Evolutionary conservation across 2,797 vertebrate genomes (phyloP).

Genomic region (Agapornis canus): DNA sequence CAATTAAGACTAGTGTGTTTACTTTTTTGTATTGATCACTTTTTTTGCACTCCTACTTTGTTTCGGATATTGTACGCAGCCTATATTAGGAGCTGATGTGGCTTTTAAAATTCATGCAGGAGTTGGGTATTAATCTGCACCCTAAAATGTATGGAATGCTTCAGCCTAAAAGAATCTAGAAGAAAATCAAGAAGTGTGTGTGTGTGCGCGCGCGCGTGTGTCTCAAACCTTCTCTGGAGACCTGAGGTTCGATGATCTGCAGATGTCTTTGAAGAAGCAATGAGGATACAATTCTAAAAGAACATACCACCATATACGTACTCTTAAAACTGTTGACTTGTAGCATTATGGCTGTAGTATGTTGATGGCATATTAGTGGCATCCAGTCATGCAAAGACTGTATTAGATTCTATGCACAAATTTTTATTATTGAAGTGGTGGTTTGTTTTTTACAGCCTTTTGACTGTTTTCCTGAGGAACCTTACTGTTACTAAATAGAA

Average conservation of each 20-base stretch:
- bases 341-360: constrained; percentile 60
- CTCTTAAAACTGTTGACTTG: constrained; percentile 50
- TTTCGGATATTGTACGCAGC: constrained; percentile 74
- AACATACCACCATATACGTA: constrained; percentile 18
- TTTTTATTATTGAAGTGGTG: constrained; percentile 52
- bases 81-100: constrained; percentile 73
- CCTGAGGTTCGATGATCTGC: constrained; percentile 37
- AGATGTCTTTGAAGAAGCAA: constrained; percentile 61
- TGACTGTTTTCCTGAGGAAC: constrained; percentile 62
- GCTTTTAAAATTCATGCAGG: constrained; percentile 73
- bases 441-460: constrained; percentile 51
- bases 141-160: constrained; percentile 61
- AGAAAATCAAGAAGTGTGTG: constrained; percentile 50
- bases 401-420: constrained; percentile 68
- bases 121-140: constrained; percentile 68
- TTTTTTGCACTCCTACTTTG: constrained; percentile 82
- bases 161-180: constrained; percentile 64
- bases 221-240: constrained; percentile 53
- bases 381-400: constrained; percentile 56
- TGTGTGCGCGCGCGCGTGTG: not conserved
- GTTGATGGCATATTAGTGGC: constrained; percentile 55
- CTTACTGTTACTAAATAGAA: constrained; percentile 44
- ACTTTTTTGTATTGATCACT: constrained; percentile 82
- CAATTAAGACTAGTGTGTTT: constrained; percentile 82
- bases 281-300: constrained; percentile 58